Evolutionary conservation across 2,797 vertebrate genomes (phyloP), one percentile per base, ranked within the genome.

Genomic region (Sebastes goodei): DNA sequence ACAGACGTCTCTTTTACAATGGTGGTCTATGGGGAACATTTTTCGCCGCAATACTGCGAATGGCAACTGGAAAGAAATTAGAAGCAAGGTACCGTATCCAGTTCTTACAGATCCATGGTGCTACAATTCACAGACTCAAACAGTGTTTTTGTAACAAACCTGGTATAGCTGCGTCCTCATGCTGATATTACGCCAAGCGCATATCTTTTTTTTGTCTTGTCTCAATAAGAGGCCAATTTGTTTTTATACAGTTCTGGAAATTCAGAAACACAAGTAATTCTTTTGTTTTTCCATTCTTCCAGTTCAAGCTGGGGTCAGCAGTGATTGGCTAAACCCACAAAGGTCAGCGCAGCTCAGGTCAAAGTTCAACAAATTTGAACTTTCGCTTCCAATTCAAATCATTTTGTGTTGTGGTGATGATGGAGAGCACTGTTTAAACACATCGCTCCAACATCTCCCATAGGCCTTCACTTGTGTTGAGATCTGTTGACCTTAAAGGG

Each of bases 61-160:
- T 17, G 0, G 42, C 42, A 0, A 46, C 15, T 46, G 15, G 42
- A 46, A 17, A 46, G 0, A 46, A 7, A 46, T 7, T 17, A 23
- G 23, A 23, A 23, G 23, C 23, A 23, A 23, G 42, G 42, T 46
- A 46, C 15, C 42, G 42, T 17, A 46, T 46, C 3, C 42, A 46
- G 42, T 0, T 46, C 42, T 46, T 46, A 46, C 42, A 46, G 15
- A 46, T 46, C 42, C 42, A 46, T 46, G 42, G 42, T 46, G 15
- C 42, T 17, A 20, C 42, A 46, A 46, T 46, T 46, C 42, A 46
- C 0, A 46, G 15, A 46, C 42, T 46, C 55, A 25, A 25, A 14
- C 55, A 2, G 23, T 1, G 55, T 7, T 27, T 56, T 56, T 56
- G 55, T 56, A 29, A 23, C 23, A 23, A 23, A 23, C 23, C 23